Evolutionary conservation across 2,888 invertebrate species (phyloP), one percentile per base, ranked within the genome.

Genomic region (Drosophila neoperkinsi): DNA sequence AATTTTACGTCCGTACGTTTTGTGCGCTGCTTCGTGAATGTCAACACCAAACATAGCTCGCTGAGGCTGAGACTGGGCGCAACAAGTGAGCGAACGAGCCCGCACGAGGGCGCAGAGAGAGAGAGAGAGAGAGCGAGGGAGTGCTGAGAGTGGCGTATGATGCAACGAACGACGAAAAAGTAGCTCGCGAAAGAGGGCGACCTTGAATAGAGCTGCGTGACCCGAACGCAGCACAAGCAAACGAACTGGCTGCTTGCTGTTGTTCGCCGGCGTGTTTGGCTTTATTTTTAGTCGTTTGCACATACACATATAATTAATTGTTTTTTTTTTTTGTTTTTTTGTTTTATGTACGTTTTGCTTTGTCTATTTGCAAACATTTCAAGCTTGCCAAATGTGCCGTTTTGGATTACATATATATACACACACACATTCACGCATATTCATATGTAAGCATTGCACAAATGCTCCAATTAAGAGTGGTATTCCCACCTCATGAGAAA

Each of bases 141-240:
- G 46, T 46, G 52, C 38, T 50, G 68, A 51, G 65, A 67, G 53
- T 36, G 18, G 58, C 53, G 34, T 71, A 43, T 87, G 89, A 89
- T 89, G 86, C 90, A 90, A 85, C 78, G 62, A 41, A 63, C 88
- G 82, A 85, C 83, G 62, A 41, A 65, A 64, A 75, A 56, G 59
- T 68, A 68, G 72, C 72, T 78, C 62, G 74, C 79, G 74, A 91
- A 91, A 90, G 84, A 89, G 84, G 85, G 71, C 92, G 92, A 92
- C 92, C 92, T 92, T 92, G 92, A 92, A 92, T 86, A 76, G 46
- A 75, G 80, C 81, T 79, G 77, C 78, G 79, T 79, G 86, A 88
- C 79, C 79, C 79, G 86, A 75, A 52, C 46, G 46, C 46, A 46
- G 46, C 46, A 25, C 59, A 62, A 68, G 46, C 62, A 30, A 60